These are phyloP conservation scores for Squalus acanthias DNA, from an alignment of 2,797 vertebrate genomes.

Conservation along the genomic window DNA sequence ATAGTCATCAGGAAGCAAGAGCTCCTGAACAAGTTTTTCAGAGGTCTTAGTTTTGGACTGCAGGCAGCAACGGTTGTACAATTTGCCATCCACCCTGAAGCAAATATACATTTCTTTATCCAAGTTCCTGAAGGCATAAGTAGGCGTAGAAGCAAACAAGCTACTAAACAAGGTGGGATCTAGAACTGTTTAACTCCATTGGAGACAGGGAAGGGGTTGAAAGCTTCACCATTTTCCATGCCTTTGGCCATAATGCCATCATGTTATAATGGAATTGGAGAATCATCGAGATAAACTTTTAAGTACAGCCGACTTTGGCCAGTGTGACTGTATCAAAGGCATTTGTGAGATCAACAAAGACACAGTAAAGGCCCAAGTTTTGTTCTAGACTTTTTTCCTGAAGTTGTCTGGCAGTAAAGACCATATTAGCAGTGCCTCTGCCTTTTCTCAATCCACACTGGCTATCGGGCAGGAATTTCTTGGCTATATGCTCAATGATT, in stretches of 20 bases:
- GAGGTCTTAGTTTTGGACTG: no score
- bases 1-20: no score
- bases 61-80: no score
- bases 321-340: background rate
- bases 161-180: background rate
- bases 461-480: background rate
- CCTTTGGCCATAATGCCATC: background rate
- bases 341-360: background rate
- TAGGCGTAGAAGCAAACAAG: background rate
- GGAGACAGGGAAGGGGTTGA: background rate
- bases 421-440: background rate
- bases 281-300: background rate
- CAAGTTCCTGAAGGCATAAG: no score
- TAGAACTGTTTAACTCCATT: background rate
- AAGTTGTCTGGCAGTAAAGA: background rate
- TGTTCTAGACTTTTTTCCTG: background rate
- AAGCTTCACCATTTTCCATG: no score
- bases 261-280: background rate
- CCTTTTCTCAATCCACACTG: no score
- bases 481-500: background rate
- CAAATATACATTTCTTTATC: no score
- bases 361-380: background rate
- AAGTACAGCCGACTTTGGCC: background rate
- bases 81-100: no score
- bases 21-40: no score